A percentile compares a stretch with the other conserved stretches of the same genome.
These are phyloP conservation scores for Anastrepha ludens DNA, from an alignment of 1,140 invertebrate species.

Conservation along the genomic window DNA sequence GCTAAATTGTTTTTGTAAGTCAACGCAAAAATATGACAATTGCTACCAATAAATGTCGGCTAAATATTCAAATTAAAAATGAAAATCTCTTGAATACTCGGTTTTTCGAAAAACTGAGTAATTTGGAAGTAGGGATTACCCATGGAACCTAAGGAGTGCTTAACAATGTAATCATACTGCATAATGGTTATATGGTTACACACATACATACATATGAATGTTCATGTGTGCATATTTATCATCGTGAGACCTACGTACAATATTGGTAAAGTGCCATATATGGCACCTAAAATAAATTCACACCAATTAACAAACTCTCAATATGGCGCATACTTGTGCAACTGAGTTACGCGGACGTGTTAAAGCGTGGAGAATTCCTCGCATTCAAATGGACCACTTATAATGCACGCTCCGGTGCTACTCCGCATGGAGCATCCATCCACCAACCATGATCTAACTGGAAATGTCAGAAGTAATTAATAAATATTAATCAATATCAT, in stretches of 20 bases:
- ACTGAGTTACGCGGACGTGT: neutral
- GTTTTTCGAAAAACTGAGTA: neutral
- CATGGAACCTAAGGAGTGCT: neutral
- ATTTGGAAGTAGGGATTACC: neutral
- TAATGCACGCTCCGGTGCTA: slow-evolving; percentile 27
- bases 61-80: no score
- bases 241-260: neutral
- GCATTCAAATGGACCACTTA: slow-evolving; percentile 43
- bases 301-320: slow-evolving; percentile 25
- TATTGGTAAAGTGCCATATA: slow-evolving; percentile 30
- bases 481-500: slow-evolving; percentile 52
- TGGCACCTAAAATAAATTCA: slow-evolving; percentile 45
- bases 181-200: neutral
- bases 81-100: no score
- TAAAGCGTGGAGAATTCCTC: slow-evolving; percentile 32
- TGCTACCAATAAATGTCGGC: no score
- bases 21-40: no score
- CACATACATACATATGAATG: neutral
- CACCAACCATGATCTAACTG: slow-evolving; percentile 4
- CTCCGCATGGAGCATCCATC: slow-evolving; percentile 37
- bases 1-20: no score
- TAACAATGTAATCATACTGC: neutral
- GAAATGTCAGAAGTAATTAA: slow-evolving; percentile 50
- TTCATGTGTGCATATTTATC: neutral
- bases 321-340: neutral